phyloP scores from a whole-genome alignment of 1,140 invertebrate genomes.

The Drosophila chauvacae region DNA sequence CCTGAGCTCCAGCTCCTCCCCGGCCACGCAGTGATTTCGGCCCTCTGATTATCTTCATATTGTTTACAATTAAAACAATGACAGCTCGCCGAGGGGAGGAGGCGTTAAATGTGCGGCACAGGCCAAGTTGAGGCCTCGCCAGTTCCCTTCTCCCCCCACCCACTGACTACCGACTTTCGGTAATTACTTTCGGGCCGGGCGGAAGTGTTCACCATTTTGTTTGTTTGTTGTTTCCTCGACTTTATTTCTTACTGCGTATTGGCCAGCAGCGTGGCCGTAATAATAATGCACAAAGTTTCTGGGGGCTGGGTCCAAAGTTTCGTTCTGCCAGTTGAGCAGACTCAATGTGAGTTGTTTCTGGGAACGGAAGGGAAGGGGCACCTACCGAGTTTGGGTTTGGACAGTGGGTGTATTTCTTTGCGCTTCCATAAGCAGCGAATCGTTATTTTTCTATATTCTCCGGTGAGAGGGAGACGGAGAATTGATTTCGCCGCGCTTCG shows the following conservation, averaged over 20 bases:
- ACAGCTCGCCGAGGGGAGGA: constrained; percentile 8
- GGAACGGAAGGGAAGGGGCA: constrained; percentile 1
- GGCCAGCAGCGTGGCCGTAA: constrained; percentile 43
- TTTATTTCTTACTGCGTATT: constrained; percentile 66
- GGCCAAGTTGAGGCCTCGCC: constrained; percentile 45
- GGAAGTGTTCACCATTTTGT: constrained; percentile 70
- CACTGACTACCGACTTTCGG: constrained; percentile 30
- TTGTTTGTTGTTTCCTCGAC: constrained; percentile 33
- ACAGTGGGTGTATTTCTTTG: constrained; percentile 75
- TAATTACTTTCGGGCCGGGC: constrained; percentile 48
- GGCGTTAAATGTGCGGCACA: constrained; percentile 70
- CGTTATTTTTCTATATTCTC: constrained; percentile 40
- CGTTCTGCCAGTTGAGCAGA: constrained; percentile 68
- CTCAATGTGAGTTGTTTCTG: constrained; percentile 36
- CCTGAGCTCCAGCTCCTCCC: constrained; percentile 32
- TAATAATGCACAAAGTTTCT: constrained; percentile 59
- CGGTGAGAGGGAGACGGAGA: constrained; percentile 20
- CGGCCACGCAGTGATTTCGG: constrained; percentile 43
- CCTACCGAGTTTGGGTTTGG: constrained; percentile 15
- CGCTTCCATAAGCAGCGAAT: constrained; percentile 78
- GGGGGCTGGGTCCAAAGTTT: constrained; percentile 53
- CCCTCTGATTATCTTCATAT: constrained; percentile 70
- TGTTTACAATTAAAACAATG: constrained; percentile 72
- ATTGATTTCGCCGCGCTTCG: constrained; percentile 74
- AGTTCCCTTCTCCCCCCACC: not conserved